A percentile compares a stretch with the other conserved stretches of the same genome.
These are phyloP conservation scores for Tachuris rubrigastra DNA, from an alignment of 2,113 vertebrate genomes.

Conservation along the genomic window DNA sequence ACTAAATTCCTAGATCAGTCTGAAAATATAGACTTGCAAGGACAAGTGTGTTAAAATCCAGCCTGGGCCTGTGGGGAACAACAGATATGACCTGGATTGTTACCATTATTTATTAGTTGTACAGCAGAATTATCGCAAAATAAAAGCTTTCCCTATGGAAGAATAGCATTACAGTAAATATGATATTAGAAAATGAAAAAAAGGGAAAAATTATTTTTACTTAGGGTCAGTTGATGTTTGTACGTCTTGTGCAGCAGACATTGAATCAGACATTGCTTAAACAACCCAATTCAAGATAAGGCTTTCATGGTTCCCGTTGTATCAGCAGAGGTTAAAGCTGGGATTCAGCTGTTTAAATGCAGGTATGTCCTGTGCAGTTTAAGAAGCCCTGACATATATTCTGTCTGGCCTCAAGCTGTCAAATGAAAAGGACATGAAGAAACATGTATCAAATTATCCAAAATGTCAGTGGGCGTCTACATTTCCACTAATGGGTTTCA, in stretches of 20 bases:
- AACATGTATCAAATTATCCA: background rate
- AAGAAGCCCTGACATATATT: background rate
- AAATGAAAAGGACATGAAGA: background rate
- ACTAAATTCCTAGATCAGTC: background rate
- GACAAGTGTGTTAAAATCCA: background rate
- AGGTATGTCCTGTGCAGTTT: background rate
- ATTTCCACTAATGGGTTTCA: background rate
- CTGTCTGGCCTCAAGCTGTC: background rate
- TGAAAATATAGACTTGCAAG: background rate
- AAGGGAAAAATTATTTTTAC: accelerated
- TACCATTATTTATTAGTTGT: background rate
- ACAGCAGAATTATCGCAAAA: background rate
- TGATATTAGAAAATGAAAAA: accelerated
- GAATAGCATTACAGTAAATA: background rate
- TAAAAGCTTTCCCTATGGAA: background rate
- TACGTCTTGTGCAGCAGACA: background rate
- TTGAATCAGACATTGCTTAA: background rate
- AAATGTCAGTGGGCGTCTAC: background rate
- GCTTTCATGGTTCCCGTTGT: background rate
- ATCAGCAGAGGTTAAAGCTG: background rate
- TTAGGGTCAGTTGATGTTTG: background rate
- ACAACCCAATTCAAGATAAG: background rate
- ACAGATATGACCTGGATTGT: background rate
- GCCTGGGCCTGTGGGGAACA: background rate
- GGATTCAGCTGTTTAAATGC: background rate